Conservation (phyloP, 1,140 invertebrate species). For the Heliconius congener region DNA sequence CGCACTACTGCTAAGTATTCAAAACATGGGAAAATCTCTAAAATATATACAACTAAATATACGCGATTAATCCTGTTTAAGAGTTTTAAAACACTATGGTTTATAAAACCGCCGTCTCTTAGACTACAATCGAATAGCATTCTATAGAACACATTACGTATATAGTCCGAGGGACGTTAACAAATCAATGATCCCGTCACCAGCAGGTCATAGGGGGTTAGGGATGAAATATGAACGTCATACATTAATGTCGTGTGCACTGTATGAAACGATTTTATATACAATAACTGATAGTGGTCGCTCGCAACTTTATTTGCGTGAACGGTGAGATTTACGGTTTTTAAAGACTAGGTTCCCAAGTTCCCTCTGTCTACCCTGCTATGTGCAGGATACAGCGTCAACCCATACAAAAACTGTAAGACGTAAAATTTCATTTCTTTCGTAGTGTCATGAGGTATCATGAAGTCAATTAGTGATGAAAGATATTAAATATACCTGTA, state of each 20-base stretch:
- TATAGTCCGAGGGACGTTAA: conserved; percentile 12
- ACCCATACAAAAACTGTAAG: background rate
- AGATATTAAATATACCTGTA: no score
- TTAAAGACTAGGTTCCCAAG: no score
- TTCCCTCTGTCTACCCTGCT: no score
- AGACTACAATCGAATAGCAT: background rate
- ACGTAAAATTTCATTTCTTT: no score
- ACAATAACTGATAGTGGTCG: background rate
- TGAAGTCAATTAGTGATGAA: no score
- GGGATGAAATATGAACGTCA: conserved; percentile 2
- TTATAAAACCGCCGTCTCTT: background rate
- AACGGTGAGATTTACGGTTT: background rate
- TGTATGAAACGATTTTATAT: background rate
- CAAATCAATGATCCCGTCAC: conserved; percentile 20
- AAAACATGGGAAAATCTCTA: no score
- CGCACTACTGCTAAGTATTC: no score
- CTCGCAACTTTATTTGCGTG: background rate
- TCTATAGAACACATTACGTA: background rate
- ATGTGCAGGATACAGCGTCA: no score
- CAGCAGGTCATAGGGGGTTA: conserved; percentile 7
- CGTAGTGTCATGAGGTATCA: no score
- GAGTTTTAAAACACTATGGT: no score
- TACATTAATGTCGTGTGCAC: background rate
- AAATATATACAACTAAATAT: no score
- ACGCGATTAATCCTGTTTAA: no score